Evolutionary conservation across 2,797 vertebrate species (phyloP).

Genomic region (Lates japonicus): DNA sequence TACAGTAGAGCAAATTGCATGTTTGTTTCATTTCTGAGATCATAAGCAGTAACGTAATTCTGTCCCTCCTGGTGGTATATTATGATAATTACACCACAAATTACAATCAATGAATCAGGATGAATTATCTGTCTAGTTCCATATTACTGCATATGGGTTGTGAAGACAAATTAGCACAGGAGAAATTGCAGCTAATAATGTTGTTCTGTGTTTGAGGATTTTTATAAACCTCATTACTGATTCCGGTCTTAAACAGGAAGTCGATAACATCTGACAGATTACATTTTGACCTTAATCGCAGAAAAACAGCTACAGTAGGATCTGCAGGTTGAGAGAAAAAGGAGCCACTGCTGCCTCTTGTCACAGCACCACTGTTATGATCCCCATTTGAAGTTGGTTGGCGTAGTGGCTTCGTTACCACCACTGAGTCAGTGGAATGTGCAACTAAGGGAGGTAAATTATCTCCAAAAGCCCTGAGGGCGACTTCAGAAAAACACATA

Average conservation of each 20-base stretch:
- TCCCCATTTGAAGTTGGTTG: constrained; percentile 3
- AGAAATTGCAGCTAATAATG: constrained; percentile 66
- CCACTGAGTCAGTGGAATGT: constrained; percentile 46
- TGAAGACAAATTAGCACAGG: constrained; percentile 68
- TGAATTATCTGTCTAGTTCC: constrained; percentile 72
- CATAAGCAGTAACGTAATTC: constrained; percentile 48
- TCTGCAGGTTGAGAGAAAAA: constrained; percentile 20
- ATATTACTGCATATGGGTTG: constrained; percentile 60
- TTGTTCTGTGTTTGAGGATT: constrained; percentile 49
- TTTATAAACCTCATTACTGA: constrained; percentile 54
- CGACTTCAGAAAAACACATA: constrained; percentile 19
- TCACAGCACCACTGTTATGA: constrained; percentile 3
- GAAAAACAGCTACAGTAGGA: constrained; percentile 21
- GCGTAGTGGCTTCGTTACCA: constrained; percentile 26
- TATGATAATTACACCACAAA: constrained; percentile 77
- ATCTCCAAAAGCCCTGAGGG: constrained; percentile 38
- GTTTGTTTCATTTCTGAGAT: constrained; percentile 61
- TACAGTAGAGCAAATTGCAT: constrained; percentile 32
- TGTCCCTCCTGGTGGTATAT: constrained; percentile 72
- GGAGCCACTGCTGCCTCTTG: constrained; percentile 7
- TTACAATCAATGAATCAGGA: constrained; percentile 77
- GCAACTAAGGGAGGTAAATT: constrained; percentile 36
- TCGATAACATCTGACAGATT: constrained; percentile 35
- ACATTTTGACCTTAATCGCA: constrained; percentile 32
- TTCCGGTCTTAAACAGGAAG: constrained; percentile 27